These are phyloP conservation scores for Vireo griseus DNA, from an alignment of 2,797 vertebrate genomes.

Conservation along the genomic window DNA sequence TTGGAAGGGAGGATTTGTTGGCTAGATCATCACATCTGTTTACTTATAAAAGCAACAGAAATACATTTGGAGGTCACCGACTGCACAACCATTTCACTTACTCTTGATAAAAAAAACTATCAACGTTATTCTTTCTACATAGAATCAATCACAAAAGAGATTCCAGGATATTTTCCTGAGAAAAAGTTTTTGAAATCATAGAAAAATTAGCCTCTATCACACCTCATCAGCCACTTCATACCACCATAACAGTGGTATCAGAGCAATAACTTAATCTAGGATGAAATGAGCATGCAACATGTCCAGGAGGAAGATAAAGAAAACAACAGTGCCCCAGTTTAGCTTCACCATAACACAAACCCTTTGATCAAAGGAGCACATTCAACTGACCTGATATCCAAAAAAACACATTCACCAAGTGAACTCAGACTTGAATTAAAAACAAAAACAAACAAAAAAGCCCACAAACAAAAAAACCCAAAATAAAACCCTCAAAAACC, in stretches of 20 bases:
- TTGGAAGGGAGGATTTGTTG: constrained; percentile 66
- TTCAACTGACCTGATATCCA: background rate
- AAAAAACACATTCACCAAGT: background rate
- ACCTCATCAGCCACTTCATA: background rate
- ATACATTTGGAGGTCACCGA: constrained; percentile 50
- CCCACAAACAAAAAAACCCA: background rate
- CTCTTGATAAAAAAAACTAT: background rate
- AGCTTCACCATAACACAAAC: background rate
- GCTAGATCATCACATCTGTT: constrained; percentile 61
- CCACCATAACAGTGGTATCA: background rate
- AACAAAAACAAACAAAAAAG: background rate
- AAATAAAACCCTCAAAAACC: background rate
- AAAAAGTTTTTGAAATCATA: background rate
- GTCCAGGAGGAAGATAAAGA: background rate
- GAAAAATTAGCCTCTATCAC: background rate
- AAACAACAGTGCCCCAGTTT: background rate
- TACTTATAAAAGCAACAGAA: constrained; percentile 53
- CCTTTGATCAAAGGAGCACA: constrained; percentile 8
- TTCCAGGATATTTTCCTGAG: background rate
- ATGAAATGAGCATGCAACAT: background rate
- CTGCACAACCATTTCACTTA: background rate
- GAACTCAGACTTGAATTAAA: background rate
- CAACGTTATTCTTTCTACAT: background rate
- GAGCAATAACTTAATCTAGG: background rate
- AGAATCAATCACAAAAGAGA: background rate